These are phyloP conservation scores for Tragelaphus buxtoni DNA, from an alignment of 2,113 vertebrate species.

Conservation along the genomic window DNA sequence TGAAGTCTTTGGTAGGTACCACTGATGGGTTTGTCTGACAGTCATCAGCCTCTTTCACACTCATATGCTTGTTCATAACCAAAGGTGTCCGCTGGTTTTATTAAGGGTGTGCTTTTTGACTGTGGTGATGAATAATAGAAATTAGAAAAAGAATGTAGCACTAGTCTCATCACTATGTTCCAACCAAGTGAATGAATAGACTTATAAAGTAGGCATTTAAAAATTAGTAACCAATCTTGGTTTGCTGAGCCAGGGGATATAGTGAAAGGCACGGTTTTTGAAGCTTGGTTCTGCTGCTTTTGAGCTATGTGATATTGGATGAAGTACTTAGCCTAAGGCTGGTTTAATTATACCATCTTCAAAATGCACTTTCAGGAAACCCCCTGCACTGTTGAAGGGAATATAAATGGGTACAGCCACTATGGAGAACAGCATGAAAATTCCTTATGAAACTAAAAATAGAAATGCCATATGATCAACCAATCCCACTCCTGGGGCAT, in stretches of 20 bases:
- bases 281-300: background rate
- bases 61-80: background rate
- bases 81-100: background rate
- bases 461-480: background rate
- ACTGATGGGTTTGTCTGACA: fast-evolving
- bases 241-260: background rate
- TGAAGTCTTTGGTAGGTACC: background rate
- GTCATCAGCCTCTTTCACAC: background rate
- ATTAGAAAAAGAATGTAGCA: background rate
- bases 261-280: background rate
- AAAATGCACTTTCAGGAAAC: background rate
- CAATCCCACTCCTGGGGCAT: background rate
- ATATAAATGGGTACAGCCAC: background rate
- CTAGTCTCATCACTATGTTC: background rate
- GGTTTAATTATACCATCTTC: background rate
- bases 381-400: background rate
- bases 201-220: background rate
- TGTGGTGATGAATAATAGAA: background rate
- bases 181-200: background rate
- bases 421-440: background rate
- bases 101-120: background rate
- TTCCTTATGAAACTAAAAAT: background rate
- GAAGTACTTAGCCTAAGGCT: background rate
- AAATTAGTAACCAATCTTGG: background rate
- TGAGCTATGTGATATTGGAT: background rate